These are phyloP conservation scores for Grantiella picta DNA, from an alignment of 2,113 vertebrate genomes.

Conservation along the genomic window DNA sequence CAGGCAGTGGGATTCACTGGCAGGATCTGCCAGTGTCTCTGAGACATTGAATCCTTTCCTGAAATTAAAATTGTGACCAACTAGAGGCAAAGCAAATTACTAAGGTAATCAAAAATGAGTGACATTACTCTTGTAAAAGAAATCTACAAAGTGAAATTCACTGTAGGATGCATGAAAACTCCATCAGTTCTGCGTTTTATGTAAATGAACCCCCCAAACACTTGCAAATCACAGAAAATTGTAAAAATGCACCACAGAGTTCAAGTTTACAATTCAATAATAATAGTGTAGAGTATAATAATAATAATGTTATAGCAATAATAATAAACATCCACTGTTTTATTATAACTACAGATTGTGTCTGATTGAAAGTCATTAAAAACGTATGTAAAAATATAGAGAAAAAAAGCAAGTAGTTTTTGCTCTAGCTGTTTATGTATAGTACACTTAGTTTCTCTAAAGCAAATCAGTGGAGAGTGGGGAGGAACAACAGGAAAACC, in stretches of 20 bases:
- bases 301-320: conserved; percentile 48
- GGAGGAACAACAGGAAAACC: not conserved
- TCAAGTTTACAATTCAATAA: conserved; percentile 39
- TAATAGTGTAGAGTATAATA: conserved; percentile 17
- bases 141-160: conserved; percentile 21
- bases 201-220: not conserved
- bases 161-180: not conserved
- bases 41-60: conserved; percentile 7
- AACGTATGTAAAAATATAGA: not conserved
- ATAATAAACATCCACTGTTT: conserved; percentile 19
- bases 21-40: conserved; percentile 24
- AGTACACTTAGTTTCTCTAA: not conserved
- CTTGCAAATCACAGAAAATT: conserved; percentile 23
- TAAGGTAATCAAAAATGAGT: conserved; percentile 44
- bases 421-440: not conserved
- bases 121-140: conserved; percentile 22
- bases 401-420: not conserved
- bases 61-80: conserved; percentile 62
- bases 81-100: conserved; percentile 42
- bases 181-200: not conserved
- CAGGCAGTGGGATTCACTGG: conserved; percentile 56
- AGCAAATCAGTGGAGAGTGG: not conserved
- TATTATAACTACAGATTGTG: conserved; percentile 14
- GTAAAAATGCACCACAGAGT: conserved; percentile 14
- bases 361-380: conserved; percentile 49